Evolutionary conservation across 2,797 vertebrate species (phyloP).

Genomic region (Propithecus perrieri): DNA sequence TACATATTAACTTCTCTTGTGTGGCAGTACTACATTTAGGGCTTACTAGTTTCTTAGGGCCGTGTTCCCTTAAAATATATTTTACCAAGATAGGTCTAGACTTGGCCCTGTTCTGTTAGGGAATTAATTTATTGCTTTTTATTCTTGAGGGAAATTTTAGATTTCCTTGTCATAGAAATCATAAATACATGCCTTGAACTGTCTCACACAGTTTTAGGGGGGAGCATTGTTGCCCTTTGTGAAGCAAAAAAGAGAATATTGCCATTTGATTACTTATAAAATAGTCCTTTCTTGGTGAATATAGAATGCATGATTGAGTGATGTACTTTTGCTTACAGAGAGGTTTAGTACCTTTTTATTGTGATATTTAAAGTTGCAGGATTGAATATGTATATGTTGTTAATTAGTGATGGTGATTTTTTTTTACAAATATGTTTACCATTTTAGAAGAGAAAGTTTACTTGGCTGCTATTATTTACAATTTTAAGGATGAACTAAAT

Average conservation of each 20-base stretch:
- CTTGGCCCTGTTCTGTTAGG: not conserved
- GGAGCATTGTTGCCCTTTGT: not conserved
- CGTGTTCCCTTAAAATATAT: not conserved
- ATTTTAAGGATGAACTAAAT: not conserved
- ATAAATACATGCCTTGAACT: not conserved
- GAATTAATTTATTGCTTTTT: not conserved
- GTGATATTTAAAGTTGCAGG: not conserved
- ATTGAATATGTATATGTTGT: not conserved
- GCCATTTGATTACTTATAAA: not conserved
- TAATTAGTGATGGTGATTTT: not conserved
- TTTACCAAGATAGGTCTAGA: not conserved
- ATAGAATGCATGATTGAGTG: not conserved
- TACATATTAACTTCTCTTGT: accelerated
- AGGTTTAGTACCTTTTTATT: not conserved
- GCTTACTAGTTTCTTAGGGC: not conserved
- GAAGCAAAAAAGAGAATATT: not conserved
- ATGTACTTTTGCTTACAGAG: not conserved
- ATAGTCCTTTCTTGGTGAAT: not conserved
- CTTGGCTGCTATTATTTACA: not conserved
- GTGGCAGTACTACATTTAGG: accelerated
- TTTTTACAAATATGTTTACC: not conserved
- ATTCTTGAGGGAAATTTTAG: not conserved
- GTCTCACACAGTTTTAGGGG: not conserved
- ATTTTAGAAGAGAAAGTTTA: not conserved
- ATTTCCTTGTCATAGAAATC: not conserved